Evolutionary conservation across 2,888 invertebrate species (phyloP).

Genomic region (Cremastinae sp.): DNA sequence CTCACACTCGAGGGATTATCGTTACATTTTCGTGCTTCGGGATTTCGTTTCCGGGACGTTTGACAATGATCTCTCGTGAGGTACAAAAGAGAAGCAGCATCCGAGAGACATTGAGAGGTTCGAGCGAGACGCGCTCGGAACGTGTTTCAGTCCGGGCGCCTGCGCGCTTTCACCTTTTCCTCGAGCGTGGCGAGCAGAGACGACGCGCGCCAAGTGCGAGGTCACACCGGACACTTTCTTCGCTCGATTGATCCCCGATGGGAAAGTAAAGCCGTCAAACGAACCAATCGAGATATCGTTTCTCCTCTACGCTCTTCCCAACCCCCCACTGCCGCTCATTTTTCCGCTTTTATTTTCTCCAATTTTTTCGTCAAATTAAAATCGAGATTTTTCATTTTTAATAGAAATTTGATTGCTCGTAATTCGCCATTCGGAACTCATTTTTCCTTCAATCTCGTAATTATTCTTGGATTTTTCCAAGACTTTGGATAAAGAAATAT

Average conservation of each 20-base stretch:
- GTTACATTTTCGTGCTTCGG: constrained; percentile 7
- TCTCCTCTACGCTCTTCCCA: neutral
- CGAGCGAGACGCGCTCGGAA: constrained; percentile 41
- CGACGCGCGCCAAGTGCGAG: constrained; percentile 64
- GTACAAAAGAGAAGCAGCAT: constrained; percentile 16
- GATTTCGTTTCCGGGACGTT: neutral
- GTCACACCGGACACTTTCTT: constrained; percentile 78
- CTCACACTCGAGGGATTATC: constrained; percentile 19
- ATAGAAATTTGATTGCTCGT: too few species aligned
- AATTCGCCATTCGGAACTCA: too few species aligned
- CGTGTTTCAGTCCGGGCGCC: constrained; percentile 44
- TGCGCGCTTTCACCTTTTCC: constrained; percentile 78
- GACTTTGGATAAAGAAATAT: too few species aligned
- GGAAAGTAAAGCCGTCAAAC: constrained; percentile 71
- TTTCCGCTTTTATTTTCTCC: neutral
- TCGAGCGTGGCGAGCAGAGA: constrained; percentile 62
- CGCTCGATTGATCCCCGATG: constrained; percentile 77
- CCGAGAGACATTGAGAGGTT: constrained; percentile 20
- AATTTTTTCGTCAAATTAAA: too few species aligned
- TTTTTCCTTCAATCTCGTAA: too few species aligned
- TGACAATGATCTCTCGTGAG: neutral
- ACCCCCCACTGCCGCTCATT: neutral
- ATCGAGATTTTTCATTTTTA: too few species aligned
- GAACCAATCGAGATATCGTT: constrained; percentile 33
- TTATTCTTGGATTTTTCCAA: too few species aligned